Percentiles rank a stretch among this genome's conserved stretches.
phyloP scores from a whole-genome alignment of 2,888 invertebrate species.

The Drosophila merina region DNA sequence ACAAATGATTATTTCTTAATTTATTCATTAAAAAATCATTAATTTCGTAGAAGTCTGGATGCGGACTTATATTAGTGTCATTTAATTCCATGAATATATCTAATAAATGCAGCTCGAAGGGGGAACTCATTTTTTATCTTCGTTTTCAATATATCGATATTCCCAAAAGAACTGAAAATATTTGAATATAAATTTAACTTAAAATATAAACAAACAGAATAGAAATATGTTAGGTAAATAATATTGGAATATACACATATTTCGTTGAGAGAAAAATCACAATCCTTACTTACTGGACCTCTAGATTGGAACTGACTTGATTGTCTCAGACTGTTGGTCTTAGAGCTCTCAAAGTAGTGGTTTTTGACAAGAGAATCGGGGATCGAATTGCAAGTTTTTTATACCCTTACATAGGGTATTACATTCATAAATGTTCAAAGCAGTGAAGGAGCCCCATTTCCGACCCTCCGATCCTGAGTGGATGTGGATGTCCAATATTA shows the following conservation, averaged over 20 bases:
- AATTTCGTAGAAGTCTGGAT: constrained; percentile 46
- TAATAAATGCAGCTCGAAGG: constrained; percentile 35
- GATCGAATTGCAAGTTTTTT: not conserved
- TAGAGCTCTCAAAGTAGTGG: not conserved
- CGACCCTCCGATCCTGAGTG: too few relatives aligned
- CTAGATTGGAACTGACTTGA: not conserved
- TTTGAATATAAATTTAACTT: not conserved
- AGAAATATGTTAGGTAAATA: too few relatives aligned
- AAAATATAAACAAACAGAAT: too few relatives aligned
- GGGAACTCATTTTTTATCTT: constrained; percentile 14
- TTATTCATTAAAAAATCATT: constrained; percentile 29
- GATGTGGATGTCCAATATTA: too few relatives aligned
- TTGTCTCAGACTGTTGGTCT: not conserved
- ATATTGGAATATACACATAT: too few relatives aligned
- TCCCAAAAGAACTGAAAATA: not conserved
- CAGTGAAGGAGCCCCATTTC: too few relatives aligned
- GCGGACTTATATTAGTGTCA: not conserved
- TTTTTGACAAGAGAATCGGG: not conserved
- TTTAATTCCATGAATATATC: constrained; percentile 7
- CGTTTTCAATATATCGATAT: not conserved
- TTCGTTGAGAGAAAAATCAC: too few relatives aligned
- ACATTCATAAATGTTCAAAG: too few relatives aligned
- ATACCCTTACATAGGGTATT: too few relatives aligned
- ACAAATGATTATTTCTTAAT: not conserved
- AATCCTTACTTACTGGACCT: too few relatives aligned